phyloP scores from a whole-genome alignment of 2,797 vertebrate genomes.

The Chelidonichthys spinosus region DNA sequence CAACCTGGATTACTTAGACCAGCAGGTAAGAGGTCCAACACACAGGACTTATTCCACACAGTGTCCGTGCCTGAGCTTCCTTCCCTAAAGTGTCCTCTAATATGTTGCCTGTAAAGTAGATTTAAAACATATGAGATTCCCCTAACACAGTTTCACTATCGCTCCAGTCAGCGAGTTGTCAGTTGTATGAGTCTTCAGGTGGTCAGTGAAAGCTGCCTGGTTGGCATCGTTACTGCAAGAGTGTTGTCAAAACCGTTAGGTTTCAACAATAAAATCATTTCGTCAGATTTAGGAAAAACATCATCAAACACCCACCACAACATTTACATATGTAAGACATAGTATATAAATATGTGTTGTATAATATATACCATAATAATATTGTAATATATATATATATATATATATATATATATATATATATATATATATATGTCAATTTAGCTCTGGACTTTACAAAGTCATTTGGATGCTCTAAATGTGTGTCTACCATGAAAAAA shows the following conservation, averaged over 20 bases:
- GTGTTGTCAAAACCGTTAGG: slow-evolving; percentile 86
- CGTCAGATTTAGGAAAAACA: no score
- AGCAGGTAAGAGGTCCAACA: slow-evolving; percentile 89
- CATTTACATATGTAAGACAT: no score
- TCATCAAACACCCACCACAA: no score
- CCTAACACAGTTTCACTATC: background rate
- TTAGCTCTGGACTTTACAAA: no score
- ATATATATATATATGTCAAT: no score
- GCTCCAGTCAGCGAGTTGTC: slow-evolving; percentile 11
- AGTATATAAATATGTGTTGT: no score
- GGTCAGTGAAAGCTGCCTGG: slow-evolving; percentile 89
- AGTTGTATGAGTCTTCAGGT: slow-evolving; percentile 77
- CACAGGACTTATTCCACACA: background rate
- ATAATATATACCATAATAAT: no score
- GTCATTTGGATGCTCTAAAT: no score
- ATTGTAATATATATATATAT: no score
- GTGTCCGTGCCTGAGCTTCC: background rate
- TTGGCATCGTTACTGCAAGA: slow-evolving; percentile 92
- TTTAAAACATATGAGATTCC: background rate
- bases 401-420: no score
- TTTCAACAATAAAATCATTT: slow-evolving; percentile 89
- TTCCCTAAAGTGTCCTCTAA: background rate
- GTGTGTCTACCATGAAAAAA: no score
- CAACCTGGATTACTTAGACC: slow-evolving; percentile 98
- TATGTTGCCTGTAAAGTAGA: background rate